Percentiles rank a stretch among this genome's conserved stretches.
These are phyloP conservation scores for Xestia ashworthii DNA, from an alignment of 2,888 invertebrate genomes.

Conservation along the genomic window DNA sequence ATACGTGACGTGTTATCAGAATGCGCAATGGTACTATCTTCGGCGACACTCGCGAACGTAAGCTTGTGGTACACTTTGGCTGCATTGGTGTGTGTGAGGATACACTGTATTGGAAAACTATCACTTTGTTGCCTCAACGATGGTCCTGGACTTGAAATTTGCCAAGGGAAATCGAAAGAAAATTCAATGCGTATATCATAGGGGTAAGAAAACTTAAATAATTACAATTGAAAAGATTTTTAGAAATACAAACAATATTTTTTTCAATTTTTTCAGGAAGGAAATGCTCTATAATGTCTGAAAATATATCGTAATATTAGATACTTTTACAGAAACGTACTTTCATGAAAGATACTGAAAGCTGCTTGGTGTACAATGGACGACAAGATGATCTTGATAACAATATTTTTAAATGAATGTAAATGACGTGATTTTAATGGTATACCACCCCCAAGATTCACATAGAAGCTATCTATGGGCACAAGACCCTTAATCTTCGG, in stretches of 20 bases:
- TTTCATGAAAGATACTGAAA: background rate
- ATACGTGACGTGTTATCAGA: conserved; percentile 88
- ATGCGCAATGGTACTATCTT: conserved; percentile 82
- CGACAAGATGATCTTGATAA: background rate
- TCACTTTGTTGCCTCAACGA: conserved; percentile 76
- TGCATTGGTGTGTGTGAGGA: conserved; percentile 75
- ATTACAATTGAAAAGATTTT: background rate
- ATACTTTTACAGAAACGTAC: background rate
- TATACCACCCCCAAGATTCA: background rate
- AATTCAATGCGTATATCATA: conserved; percentile 39
- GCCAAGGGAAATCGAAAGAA: conserved; percentile 60
- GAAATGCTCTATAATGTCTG: background rate
- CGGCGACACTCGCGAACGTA: conserved; percentile 74
- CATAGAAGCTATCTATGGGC: background rate
- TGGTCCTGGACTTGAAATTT: conserved; percentile 58
- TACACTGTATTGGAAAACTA: conserved; percentile 83
- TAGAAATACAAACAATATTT: background rate
- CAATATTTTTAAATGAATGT: background rate
- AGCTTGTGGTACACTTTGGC: conserved; percentile 83
- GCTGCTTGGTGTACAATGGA: background rate
- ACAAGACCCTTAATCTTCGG: background rate
- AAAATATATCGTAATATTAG: background rate
- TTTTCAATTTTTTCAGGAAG: background rate
- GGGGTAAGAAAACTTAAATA: background rate
- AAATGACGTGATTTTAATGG: background rate